Conservation (phyloP, 1,140 invertebrate genomes). For the Drosophila paulistorum region DNA sequence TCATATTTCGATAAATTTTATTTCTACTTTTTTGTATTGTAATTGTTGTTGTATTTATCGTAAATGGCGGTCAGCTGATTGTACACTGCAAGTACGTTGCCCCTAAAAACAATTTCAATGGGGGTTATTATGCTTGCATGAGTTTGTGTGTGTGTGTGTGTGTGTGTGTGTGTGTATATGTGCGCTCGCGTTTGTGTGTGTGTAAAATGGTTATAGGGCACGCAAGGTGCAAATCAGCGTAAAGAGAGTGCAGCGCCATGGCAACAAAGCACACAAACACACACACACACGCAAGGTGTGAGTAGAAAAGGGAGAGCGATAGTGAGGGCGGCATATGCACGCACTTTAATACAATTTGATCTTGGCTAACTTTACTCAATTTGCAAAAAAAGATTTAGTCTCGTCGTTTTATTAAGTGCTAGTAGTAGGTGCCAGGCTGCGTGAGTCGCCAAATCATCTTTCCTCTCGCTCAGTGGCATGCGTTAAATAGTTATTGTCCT, state of each 20-base stretch:
- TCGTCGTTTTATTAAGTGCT: slow-evolving; percentile 23
- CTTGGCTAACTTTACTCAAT: slow-evolving; percentile 58
- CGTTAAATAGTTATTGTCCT: slow-evolving; percentile 35
- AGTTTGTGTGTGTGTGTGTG: slow-evolving; percentile 22
- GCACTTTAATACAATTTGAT: slow-evolving; percentile 69
- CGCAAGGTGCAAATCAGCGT: slow-evolving; percentile 72
- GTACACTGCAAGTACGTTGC: slow-evolving; percentile 62
- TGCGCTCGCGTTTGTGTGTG: slow-evolving; percentile 18
- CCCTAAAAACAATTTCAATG: slow-evolving; percentile 55
- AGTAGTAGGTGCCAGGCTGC: slow-evolving; percentile 52
- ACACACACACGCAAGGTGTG: slow-evolving; percentile 19
- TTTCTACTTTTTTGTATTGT: slow-evolving; percentile 18
- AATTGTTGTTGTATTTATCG: slow-evolving; percentile 32
- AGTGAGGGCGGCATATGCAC: background rate
- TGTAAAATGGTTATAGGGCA: slow-evolving; percentile 62
- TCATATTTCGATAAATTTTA: slow-evolving; percentile 36
- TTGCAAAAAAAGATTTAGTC: slow-evolving; percentile 27
- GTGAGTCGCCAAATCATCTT: slow-evolving; percentile 51
- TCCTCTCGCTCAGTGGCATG: background rate
- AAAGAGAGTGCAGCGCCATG: slow-evolving; percentile 72
- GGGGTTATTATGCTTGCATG: slow-evolving; percentile 4
- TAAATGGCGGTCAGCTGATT: slow-evolving; percentile 61
- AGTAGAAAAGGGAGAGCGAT: background rate
- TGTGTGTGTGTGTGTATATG: slow-evolving; percentile 18
- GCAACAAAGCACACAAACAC: slow-evolving; percentile 55